phyloP scores from a whole-genome alignment of 2,113 vertebrate species.

The Mesembrinibis cayennensis region DNA sequence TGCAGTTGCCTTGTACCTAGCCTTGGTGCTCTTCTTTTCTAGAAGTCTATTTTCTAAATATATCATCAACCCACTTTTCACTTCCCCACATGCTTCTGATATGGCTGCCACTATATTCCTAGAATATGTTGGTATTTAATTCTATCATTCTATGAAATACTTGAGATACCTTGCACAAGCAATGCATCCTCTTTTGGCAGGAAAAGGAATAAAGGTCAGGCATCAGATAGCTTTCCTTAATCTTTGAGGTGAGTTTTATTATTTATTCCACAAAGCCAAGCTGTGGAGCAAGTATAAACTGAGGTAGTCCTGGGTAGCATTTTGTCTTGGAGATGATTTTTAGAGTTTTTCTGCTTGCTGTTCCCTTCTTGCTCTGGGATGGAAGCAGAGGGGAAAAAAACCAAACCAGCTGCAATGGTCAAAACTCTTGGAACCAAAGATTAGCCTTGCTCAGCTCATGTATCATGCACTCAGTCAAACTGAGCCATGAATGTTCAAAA shows the following conservation, averaged over 20 bases:
- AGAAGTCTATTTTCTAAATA: neutral
- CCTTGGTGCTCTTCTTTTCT: neutral
- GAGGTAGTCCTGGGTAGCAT: neutral
- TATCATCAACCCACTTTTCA: neutral
- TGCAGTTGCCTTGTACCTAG: neutral
- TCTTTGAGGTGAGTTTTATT: neutral
- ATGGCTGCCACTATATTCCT: neutral
- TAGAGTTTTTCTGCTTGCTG: neutral
- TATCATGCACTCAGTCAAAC: neutral
- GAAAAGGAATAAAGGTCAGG: neutral
- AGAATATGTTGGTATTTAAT: neutral
- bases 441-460: neutral
- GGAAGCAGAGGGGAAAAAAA: too few relatives aligned
- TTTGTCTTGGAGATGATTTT: neutral
- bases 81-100: neutral
- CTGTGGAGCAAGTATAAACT: neutral
- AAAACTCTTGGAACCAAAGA: neutral
- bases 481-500: neutral
- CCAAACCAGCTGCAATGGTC: neutral
- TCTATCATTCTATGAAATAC: neutral
- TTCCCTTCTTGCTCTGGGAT: neutral
- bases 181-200: neutral
- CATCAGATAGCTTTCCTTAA: neutral
- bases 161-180: neutral
- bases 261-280: neutral